Base-by-base conservation (phyloP, 2,888 invertebrate genomes). In the Tubiluchus corallicola region DNA sequence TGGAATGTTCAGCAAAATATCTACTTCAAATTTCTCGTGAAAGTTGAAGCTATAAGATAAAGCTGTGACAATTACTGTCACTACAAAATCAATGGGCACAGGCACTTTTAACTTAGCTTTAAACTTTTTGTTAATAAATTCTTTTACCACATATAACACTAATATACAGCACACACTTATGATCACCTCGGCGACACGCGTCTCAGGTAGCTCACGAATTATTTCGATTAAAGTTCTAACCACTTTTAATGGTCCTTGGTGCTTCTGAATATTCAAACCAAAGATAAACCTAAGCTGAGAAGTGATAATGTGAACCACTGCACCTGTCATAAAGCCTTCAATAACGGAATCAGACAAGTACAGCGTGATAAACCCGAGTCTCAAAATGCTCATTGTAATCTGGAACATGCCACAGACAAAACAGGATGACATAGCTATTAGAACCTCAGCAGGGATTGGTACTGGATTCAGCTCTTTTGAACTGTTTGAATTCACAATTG, bases 241-340 rank as follows among this genome's bases (percentile, higher is more conserved):
- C 4, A 79, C 52, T 64, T 81, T 80, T 54, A 68, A 61, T 5
- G 63, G 53, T 17, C 69, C 68, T 47, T 55, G 56, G 53, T 61
- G 59, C 20, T 63, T 54, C 2, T 55, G 56, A 37, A 64, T 53
- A 29, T 56, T 54, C 19, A 69, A 55, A 17, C 68, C 68, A 50
- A 69, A 57, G 9, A 68, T 54, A 49, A 63, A 62, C 47, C 64
- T 65, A 61, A 69, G 54, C 63, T 88, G 88, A 1, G 82, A 82
- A 0, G 78, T 73, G 38, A 82, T 70, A n/a, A 88, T 85, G 60
- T 85, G 82, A 54, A 82, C 71, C 0, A 85, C 82, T 2, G 84
- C 81, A 0, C 81, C 87, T 1, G 83, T 82, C 1, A 84, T 85
- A 65, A 88, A 83, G 1, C 84, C 85, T 45, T 80, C 81, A 17